These are phyloP conservation scores for Drosophila funebris DNA, from an alignment of 1,140 invertebrate species.

Conservation along the genomic window DNA sequence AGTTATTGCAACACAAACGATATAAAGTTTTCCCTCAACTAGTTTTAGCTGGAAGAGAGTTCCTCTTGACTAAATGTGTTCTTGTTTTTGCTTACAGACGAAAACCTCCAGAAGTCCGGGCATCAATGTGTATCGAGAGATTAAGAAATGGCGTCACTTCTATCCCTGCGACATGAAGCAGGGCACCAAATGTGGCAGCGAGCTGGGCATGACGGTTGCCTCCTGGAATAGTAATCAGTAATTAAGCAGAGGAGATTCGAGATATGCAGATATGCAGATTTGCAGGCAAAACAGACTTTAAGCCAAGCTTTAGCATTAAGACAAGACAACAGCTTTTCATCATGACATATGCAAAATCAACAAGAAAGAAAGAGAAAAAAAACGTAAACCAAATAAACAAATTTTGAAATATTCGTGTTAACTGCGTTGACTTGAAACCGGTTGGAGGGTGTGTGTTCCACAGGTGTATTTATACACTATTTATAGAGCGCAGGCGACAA, in stretches of 20 bases:
- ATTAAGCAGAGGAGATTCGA: neutral
- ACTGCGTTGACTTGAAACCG: constrained; percentile 35
- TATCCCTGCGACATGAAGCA: constrained; percentile 56
- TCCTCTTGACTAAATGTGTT: no score
- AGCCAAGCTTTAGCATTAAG: constrained; percentile 31
- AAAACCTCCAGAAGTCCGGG: constrained; percentile 85
- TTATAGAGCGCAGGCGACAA: constrained; percentile 20
- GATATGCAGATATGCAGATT: neutral
- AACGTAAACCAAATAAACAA: constrained; percentile 28
- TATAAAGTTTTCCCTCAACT: neutral
- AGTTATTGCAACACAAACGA: no score
- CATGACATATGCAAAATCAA: constrained; percentile 1
- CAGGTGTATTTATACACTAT: constrained; percentile 47
- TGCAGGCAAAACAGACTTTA: neutral
- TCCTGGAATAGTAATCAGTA: constrained; percentile 55
- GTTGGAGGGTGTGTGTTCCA: constrained; percentile 43
- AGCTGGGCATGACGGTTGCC: constrained; percentile 64
- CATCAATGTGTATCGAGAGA: constrained; percentile 83
- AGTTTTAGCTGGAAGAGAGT: no score
- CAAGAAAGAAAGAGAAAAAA: neutral
- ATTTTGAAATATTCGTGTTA: constrained; percentile 6
- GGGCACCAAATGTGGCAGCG: constrained; percentile 58
- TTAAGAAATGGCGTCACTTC: constrained; percentile 83
- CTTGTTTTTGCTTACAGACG: constrained; percentile 53
- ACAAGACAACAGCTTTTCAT: constrained; percentile 4